phyloP scores from a whole-genome alignment of 2,113 vertebrate genomes.

The Microcebus ravelobensis region DNA sequence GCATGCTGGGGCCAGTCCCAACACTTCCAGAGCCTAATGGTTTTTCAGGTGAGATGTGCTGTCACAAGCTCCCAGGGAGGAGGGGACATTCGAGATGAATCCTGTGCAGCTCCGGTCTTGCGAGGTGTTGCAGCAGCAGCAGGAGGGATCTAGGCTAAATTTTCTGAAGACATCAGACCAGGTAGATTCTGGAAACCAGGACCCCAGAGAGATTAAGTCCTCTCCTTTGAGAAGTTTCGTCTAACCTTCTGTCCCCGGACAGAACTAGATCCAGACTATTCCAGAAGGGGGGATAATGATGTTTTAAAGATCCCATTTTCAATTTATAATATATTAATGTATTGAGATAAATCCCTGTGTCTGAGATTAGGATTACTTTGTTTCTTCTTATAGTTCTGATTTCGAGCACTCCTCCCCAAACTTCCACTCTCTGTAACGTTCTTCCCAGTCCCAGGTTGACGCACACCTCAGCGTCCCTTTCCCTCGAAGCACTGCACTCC shows the following conservation, averaged over 20 bases:
- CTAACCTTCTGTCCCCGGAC: neutral
- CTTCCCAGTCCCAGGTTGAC: neutral
- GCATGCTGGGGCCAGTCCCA: constrained; percentile 83
- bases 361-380: neutral
- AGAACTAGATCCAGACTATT: neutral
- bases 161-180: constrained; percentile 44
- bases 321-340: constrained; percentile 15
- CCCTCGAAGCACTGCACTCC: neutral
- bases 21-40: constrained; percentile 81
- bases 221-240: neutral
- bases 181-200: constrained; percentile 12
- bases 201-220: neutral
- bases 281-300: neutral
- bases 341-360: neutral
- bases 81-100: constrained; percentile 59
- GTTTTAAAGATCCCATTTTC: constrained; percentile 41
- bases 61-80: constrained; percentile 65
- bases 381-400: constrained; percentile 13
- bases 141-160: neutral
- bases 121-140: constrained; percentile 20
- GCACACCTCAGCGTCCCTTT: neutral
- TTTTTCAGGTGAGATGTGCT: constrained; percentile 77
- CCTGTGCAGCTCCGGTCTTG: neutral
- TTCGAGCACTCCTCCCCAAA: neutral
- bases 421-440: neutral